These are phyloP conservation scores for Calephelis virginiensis DNA, from an alignment of 1,140 invertebrate species.

Conservation along the genomic window DNA sequence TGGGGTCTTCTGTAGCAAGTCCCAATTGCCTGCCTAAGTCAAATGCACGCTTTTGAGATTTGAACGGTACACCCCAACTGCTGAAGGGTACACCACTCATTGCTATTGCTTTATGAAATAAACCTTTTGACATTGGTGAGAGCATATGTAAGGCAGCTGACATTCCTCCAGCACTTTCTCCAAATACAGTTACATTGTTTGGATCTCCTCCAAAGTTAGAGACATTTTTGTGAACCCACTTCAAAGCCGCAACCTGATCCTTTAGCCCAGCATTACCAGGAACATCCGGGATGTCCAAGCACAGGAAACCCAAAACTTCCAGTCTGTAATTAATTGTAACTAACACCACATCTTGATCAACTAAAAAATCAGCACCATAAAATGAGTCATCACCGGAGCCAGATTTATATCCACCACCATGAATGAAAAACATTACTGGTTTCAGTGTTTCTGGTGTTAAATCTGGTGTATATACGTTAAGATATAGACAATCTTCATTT, in stretches of 20 bases:
- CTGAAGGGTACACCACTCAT: slow-evolving; percentile 24
- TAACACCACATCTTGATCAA: slow-evolving; percentile 21
- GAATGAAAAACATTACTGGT: slow-evolving; percentile 31
- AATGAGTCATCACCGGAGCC: slow-evolving; percentile 22
- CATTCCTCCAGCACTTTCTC: slow-evolving; percentile 79
- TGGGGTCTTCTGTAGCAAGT: slow-evolving; percentile 38
- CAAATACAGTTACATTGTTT: slow-evolving; percentile 52
- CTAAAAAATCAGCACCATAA: slow-evolving; percentile 29
- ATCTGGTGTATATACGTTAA: too few species aligned
- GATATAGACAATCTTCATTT: slow-evolving; percentile 57
- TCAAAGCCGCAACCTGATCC: slow-evolving; percentile 80
- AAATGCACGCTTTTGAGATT: slow-evolving; percentile 7
- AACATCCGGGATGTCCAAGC: slow-evolving; percentile 66
- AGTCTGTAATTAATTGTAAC: slow-evolving; percentile 81
- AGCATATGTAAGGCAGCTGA: slow-evolving; percentile 65
- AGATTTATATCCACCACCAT: slow-evolving; percentile 21
- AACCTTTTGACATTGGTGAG: slow-evolving; percentile 28
- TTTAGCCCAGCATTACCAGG: slow-evolving; percentile 84
- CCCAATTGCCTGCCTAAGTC: slow-evolving; percentile 46
- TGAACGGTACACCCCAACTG: slow-evolving; percentile 14
- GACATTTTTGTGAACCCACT: slow-evolving; percentile 75
- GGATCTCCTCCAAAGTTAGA: slow-evolving; percentile 23
- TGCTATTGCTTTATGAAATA: slow-evolving; percentile 40
- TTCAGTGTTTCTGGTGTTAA: neutral
- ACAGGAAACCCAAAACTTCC: too few species aligned